Percentiles rank a stretch among this genome's conserved stretches.
Evolutionary conservation across 2,888 invertebrate genomes (phyloP).

Genomic region (Chaetoderma sp.): DNA sequence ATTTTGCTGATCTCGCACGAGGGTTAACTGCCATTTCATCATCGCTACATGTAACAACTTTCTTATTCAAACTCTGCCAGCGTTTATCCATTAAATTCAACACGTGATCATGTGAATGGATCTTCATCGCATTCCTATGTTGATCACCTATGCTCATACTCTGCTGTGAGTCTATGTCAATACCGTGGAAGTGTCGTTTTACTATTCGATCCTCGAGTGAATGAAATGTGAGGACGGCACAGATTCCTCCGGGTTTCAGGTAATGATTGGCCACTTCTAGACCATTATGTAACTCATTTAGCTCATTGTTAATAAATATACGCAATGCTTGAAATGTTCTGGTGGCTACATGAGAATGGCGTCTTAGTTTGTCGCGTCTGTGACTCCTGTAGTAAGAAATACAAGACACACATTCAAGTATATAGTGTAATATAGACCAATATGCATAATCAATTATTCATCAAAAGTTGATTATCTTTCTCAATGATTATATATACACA

Average conservation of each 20-base stretch:
- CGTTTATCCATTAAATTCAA: constrained; percentile 75
- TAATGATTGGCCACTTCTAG: constrained; percentile 80
- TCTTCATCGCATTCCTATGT: constrained; percentile 77
- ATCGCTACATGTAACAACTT: constrained; percentile 80
- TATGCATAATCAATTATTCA: no score
- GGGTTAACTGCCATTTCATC: constrained; percentile 85
- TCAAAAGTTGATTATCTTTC: no score
- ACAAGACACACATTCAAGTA: not conserved
- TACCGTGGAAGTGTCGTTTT: constrained; percentile 81
- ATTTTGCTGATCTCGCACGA: constrained; percentile 87
- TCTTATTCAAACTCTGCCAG: constrained; percentile 86
- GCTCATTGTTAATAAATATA: constrained; percentile 95
- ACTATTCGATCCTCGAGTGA: constrained; percentile 94
- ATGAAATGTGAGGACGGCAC: constrained; percentile 90
- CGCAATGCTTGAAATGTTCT: constrained; percentile 93
- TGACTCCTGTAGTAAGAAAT: constrained; percentile 61
- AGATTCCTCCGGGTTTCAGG: constrained; percentile 82
- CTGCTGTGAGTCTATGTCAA: constrained; percentile 52
- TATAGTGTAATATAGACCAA: no score
- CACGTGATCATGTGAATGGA: constrained; percentile 76
- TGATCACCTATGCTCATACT: constrained; percentile 41
- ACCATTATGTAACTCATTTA: constrained; percentile 93
- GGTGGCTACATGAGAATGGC: constrained; percentile 85
- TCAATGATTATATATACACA: no score
- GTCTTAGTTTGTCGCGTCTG: constrained; percentile 80